phyloP scores from a whole-genome alignment of 2,888 invertebrate species.

The Cheiracanthium punctorium region DNA sequence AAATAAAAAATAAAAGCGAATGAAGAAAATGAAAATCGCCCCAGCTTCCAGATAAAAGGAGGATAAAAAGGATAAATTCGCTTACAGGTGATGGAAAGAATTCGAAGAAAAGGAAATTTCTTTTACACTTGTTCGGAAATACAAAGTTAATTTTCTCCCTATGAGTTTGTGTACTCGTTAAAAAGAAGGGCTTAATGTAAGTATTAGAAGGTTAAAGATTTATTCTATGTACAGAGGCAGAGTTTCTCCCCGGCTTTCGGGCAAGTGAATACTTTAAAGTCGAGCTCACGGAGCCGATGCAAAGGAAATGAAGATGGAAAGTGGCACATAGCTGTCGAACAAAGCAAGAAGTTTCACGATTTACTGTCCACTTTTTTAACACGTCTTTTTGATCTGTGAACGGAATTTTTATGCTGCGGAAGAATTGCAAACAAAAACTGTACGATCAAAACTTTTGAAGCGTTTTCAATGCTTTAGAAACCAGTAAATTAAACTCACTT shows the following conservation, averaged over 20 bases:
- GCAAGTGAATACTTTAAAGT: constrained; percentile 1
- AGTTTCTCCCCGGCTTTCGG: not conserved
- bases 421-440: too few species aligned
- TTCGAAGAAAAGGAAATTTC: constrained; percentile 10
- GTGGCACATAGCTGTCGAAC: not conserved
- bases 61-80: constrained; percentile 23
- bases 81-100: constrained; percentile 29
- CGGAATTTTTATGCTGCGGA: too few species aligned
- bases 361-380: too few species aligned
- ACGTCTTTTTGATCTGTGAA: too few species aligned
- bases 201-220: constrained; percentile 4
- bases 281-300: not conserved
- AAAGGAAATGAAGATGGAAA: not conserved
- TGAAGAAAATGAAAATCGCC: constrained; percentile 15
- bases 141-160: constrained; percentile 12
- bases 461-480: too few species aligned
- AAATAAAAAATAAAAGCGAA: too few species aligned
- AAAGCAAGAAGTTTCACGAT: too few species aligned
- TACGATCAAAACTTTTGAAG: too few species aligned
- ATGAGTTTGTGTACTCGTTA: not conserved
- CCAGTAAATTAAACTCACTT: too few species aligned
- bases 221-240: not conserved
- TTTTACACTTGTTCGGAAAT: constrained; percentile 14
- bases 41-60: constrained; percentile 6
- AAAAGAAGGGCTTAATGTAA: not conserved